These are phyloP conservation scores for Poecilia latipinna DNA, from an alignment of 2,113 vertebrate species.

Conservation along the genomic window DNA sequence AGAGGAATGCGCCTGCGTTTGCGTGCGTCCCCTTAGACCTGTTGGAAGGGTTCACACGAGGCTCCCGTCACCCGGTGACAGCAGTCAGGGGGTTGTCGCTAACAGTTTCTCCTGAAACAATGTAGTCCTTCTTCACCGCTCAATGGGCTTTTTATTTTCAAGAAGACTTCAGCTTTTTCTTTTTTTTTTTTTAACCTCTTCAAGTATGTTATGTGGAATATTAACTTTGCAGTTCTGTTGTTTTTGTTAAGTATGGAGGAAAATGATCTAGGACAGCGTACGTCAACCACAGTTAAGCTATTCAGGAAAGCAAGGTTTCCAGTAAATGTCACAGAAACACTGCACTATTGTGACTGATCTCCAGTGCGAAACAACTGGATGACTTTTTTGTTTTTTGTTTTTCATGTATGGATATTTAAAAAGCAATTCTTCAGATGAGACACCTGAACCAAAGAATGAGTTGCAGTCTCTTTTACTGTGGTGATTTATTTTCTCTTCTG, in stretches of 20 bases:
- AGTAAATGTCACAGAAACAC: constrained; percentile 4
- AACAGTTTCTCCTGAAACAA: constrained; percentile 67
- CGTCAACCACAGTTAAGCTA: constrained; percentile 31
- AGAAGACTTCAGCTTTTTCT: constrained; percentile 36
- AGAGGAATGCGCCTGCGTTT: constrained; percentile 11
- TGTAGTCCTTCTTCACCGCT: constrained; percentile 70
- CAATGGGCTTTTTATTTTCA: constrained; percentile 69
- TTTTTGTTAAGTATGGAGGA: constrained; percentile 34
- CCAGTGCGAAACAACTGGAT: constrained; percentile 15
- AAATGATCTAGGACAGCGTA: constrained; percentile 35
- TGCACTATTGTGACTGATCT: constrained; percentile 20
- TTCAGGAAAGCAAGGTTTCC: constrained; percentile 14
- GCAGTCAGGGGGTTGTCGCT: constrained; percentile 59
- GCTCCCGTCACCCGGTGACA: constrained; percentile 61
- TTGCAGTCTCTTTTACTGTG: constrained; percentile 2
- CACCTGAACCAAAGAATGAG: neutral
- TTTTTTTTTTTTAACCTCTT: constrained; percentile 35
- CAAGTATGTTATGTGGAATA: constrained; percentile 68
- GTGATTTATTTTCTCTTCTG: neutral
- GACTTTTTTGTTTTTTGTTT: neutral
- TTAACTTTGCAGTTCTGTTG: constrained; percentile 55
- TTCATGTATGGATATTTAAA: constrained; percentile 14
- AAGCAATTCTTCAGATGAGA: neutral
- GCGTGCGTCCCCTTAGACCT: constrained; percentile 16
- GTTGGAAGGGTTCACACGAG: constrained; percentile 52